phyloP scores from a whole-genome alignment of 2,888 invertebrate species.

The Chydorus sphaericus region DNA sequence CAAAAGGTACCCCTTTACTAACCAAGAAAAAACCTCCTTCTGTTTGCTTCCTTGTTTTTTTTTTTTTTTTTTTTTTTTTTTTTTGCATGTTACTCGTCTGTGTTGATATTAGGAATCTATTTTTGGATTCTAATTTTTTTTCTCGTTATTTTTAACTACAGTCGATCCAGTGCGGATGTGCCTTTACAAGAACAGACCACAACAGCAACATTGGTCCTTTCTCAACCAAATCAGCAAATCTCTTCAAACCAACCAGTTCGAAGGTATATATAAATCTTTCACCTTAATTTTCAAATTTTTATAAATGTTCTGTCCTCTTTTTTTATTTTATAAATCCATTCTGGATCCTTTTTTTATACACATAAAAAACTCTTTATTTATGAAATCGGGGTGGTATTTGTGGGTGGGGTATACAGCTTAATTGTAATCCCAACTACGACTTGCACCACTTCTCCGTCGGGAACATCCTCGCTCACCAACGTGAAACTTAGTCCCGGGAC shows the following conservation, averaged over 20 bases:
- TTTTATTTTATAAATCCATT: background rate
- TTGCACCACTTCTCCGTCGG: conserved; percentile 32
- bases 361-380: background rate
- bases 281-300: no score
- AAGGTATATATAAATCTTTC: conserved; percentile 3
- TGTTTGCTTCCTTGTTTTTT: background rate
- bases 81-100: no score
- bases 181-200: conserved; percentile 5
- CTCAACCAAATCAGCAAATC: background rate
- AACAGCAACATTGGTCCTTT: conserved; percentile 12
- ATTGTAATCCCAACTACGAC: background rate
- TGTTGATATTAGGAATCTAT: background rate
- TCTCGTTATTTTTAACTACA: background rate
- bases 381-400: background rate
- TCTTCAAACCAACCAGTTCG: conserved; percentile 5
- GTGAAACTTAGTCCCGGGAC: conserved; percentile 68
- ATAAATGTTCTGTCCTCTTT: no score
- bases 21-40: no score
- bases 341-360: background rate
- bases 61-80: background rate
- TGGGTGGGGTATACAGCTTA: no score
- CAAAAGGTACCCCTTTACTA: background rate
- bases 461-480: conserved; percentile 39
- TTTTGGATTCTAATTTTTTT: background rate
- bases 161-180: background rate